Evolutionary conservation across 2,888 invertebrate genomes (phyloP).

Genomic region (Habrosyne pyritoides): DNA sequence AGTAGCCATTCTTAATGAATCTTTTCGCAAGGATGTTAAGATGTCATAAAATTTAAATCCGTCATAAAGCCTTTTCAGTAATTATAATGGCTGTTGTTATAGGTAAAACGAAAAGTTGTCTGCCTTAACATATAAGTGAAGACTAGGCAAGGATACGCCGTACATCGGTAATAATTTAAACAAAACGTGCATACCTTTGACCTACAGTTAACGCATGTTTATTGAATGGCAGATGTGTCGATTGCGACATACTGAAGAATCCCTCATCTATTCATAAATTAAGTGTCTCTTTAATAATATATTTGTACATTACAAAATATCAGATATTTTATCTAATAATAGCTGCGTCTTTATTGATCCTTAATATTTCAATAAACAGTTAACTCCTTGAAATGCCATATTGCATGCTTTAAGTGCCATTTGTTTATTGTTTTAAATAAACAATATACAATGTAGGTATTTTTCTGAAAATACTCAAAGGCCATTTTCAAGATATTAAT

Average conservation of each 20-base stretch:
- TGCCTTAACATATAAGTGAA: conserved; percentile 62
- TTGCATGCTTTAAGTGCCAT: no score
- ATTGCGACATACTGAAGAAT: conserved; percentile 27
- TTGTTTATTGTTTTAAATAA: no score
- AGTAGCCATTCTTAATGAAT: neutral
- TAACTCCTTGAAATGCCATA: no score
- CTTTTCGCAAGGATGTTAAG: neutral
- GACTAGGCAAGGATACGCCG: conserved; percentile 50
- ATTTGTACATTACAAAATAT: neutral
- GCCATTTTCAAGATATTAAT: no score
- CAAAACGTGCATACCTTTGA: conserved; percentile 71
- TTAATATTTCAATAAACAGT: no score
- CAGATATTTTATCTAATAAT: neutral
- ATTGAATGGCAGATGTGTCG: conserved; percentile 28
- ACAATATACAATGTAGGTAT: no score
- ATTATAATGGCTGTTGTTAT: conserved; percentile 25
- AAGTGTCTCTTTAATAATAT: neutral
- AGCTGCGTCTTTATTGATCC: no score
- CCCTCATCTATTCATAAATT: neutral
- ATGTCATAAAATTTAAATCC: neutral
- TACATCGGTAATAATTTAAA: conserved; percentile 58
- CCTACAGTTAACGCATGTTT: conserved; percentile 43
- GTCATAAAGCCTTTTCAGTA: conserved; percentile 10
- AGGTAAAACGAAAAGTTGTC: conserved; percentile 59
- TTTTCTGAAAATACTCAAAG: no score